These are phyloP conservation scores for Drosophila biarmipes DNA, from an alignment of 1,140 invertebrate genomes.

Conservation along the genomic window DNA sequence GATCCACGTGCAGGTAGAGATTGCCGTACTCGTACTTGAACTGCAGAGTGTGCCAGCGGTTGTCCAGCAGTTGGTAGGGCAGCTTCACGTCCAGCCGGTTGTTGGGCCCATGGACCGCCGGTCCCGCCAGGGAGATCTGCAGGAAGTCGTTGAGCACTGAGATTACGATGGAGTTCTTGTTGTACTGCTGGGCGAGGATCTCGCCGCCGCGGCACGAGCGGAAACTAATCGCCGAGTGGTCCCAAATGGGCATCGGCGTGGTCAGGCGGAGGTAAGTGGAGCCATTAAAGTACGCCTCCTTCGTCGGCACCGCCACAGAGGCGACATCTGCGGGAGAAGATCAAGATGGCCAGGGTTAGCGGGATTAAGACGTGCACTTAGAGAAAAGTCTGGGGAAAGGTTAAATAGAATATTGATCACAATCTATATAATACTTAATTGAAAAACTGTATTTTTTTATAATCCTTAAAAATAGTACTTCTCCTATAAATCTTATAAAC, in stretches of 20 bases:
- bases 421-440: too few relatives aligned
- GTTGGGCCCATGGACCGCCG: conserved; percentile 85
- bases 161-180: conserved; percentile 88
- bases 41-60: conserved; percentile 89
- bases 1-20: conserved; percentile 86
- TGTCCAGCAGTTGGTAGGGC: conserved; percentile 89
- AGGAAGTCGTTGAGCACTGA: conserved; percentile 89
- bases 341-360: conserved; percentile 29
- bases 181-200: conserved; percentile 89
- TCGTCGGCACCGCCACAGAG: conserved; percentile 84
- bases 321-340: conserved; percentile 66
- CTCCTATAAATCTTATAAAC: too few relatives aligned
- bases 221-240: conserved; percentile 92
- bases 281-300: conserved; percentile 93
- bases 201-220: conserved; percentile 91
- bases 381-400: too few relatives aligned
- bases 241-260: conserved; percentile 89
- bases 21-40: conserved; percentile 87
- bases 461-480: too few relatives aligned
- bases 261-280: conserved; percentile 89
- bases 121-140: conserved; percentile 88
- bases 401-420: neutral
- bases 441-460: too few relatives aligned
- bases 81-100: conserved; percentile 87
- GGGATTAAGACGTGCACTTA: neutral